Percentiles rank a stretch among this genome's conserved stretches.
phyloP scores from a whole-genome alignment of 2,797 vertebrate genomes.

The Pempheris klunzingeri region DNA sequence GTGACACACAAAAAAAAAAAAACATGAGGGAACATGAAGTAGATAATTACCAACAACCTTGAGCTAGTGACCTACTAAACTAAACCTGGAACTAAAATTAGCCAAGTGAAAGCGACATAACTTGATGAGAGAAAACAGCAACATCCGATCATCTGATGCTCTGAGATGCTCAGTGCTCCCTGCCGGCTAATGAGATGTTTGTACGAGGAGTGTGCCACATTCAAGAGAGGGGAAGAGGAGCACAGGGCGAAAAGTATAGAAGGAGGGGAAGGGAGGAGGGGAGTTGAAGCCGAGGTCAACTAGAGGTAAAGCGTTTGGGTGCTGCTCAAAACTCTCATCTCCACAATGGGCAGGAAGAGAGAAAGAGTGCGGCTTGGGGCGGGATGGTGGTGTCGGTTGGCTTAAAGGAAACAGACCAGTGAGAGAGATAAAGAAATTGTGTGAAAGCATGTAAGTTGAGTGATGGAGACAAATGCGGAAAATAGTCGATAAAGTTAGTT shows the following conservation, averaged over 20 bases:
- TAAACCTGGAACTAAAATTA: slow-evolving; percentile 47
- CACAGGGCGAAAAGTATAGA: slow-evolving; percentile 10
- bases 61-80: slow-evolving; percentile 66
- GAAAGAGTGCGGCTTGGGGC: slow-evolving; percentile 37
- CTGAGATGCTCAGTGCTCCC: slow-evolving; percentile 46
- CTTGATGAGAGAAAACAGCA: slow-evolving; percentile 2
- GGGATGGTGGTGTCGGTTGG: slow-evolving; percentile 17
- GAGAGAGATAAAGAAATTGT: slow-evolving; percentile 44
- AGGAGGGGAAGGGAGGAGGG: slow-evolving; percentile 30
- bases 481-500: slow-evolving; percentile 30
- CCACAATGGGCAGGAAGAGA: slow-evolving; percentile 75
- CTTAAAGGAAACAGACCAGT: slow-evolving; percentile 55
- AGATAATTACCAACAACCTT: slow-evolving; percentile 40
- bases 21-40: slow-evolving; percentile 5
- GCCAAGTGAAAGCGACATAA: slow-evolving; percentile 21
- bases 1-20: slow-evolving; percentile 29
- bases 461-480: slow-evolving; percentile 21
- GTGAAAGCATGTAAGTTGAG: slow-evolving; percentile 38
- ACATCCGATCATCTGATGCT: slow-evolving; percentile 44
- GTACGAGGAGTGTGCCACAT: slow-evolving; percentile 23
- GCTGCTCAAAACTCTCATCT: slow-evolving; percentile 59
- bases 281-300: slow-evolving; percentile 74
- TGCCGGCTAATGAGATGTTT: slow-evolving; percentile 69
- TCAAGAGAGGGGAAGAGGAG: slow-evolving; percentile 45
- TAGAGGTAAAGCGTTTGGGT: slow-evolving; percentile 80